Evolutionary conservation across 1,140 invertebrate genomes (phyloP), one percentile per base, ranked within the genome.

Genomic region (Neomicropteryx cornuta): DNA sequence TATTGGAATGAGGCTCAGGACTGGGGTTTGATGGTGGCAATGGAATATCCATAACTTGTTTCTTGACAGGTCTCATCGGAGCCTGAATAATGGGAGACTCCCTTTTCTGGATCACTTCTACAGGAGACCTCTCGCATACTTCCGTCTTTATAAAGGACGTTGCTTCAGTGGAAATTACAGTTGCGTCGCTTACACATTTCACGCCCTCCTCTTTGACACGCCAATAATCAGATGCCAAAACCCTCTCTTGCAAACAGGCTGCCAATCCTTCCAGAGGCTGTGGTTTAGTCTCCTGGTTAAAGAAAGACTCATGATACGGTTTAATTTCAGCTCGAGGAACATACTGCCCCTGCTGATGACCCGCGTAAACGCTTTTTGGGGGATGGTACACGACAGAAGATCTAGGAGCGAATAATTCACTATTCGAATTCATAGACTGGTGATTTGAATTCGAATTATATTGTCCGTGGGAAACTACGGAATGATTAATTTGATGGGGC

Each of bases 171-270:
- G 33, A 19, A 38, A 39, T 17, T 11, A 40, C 20, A 6, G 23
- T 30, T 19, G 21, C 18, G 16, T 31, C 32, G 42, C 18, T 38
- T 42, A 41, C 38, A 37, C 52, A 49, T 39, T 51, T 63, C 52
- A 70, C 66, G 28, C 55, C 65, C 46, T 73, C 73, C 51, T 69
- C 68, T 46, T 76, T 74, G 16, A 73, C 73, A 47, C 75, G 77
- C 61, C 71, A 68, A 46, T 66, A 66, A 40, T 62, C 64, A 6
- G 66, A 68, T 21, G 72, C 71, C n/a, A 86, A 60, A 45, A 87
- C 81, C 48, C 83, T 72, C 29, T 82, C 83, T 49, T 87, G 83
- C 33, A 88, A 56, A 20, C 82, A 83, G 23, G 83, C 85, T n/a
- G 85, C 85, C 24, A 89, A 53, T 18, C 85, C 83, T 48, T 69